Base-by-base conservation (phyloP, 2,797 vertebrate genomes). In the Malurus splendens region DNA sequence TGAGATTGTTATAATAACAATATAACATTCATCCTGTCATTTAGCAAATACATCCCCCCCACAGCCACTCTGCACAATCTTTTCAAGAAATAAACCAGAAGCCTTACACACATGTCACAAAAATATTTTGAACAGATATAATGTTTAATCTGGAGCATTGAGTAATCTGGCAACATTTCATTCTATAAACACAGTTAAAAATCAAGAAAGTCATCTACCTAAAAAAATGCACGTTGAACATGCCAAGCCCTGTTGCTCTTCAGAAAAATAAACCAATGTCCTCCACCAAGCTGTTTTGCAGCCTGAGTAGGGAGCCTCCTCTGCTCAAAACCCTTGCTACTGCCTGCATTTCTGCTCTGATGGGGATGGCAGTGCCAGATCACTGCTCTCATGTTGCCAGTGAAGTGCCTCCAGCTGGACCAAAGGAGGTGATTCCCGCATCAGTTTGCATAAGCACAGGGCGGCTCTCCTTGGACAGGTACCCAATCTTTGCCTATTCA, bases 61-160 rank as follows among this genome's bases (percentile, higher is more conserved):
- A 48, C 33, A 60, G 42, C 50, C 47, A 62, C 30, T 9, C 59
- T n/a, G 70, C 36, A 47, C 24, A 74, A 52, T 32, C 20, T 61
- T 36, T 82, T 59, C 55, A 79, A 85, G 74, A 93, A 90, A 91
- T 50, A 81, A 93, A 88, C 8, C 74, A 52, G 80, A 45, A 62
- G 66, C 32, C 54, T 48, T 87, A 78, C 22, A 67, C 18, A 77
- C 22, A 15, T 6, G 5, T 51, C 83, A 76, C 66, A 94, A 92
- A 88, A 93, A 79, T 76, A 87, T 79, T 92, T 80, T 86, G 45
- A 81, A 89, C 70, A 93, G 82, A 62, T 78, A 81, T 10, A 51
- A 48, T 33, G 18, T 87, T 86, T 92, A 52, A 88, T 73, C 45
- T 62, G 59, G 36, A 88, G 36, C 27, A 79, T 5, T 60, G 56